Evolutionary conservation across 2,797 vertebrate genomes (phyloP).

Genomic region (Eutrigla gurnardus): DNA sequence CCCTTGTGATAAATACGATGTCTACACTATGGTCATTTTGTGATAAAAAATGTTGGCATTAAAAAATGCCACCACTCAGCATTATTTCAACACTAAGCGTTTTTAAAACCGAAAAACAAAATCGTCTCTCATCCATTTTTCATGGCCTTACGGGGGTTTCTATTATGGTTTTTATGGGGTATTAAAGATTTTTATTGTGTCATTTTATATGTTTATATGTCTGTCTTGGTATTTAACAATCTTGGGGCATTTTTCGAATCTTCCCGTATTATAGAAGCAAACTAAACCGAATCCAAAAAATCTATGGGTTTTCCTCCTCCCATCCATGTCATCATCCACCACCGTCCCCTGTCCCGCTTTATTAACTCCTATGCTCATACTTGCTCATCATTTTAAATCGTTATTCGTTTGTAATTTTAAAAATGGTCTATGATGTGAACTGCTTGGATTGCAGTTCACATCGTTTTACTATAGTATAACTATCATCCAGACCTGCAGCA

Average conservation of each 20-base stretch:
- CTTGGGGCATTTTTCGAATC: neutral
- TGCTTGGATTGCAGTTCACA: constrained; percentile 5
- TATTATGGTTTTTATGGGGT: neutral
- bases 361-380: constrained; percentile 13
- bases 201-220: neutral
- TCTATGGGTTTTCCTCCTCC: neutral
- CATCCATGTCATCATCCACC: neutral
- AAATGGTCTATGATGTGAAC: constrained; percentile 1
- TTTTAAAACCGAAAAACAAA: neutral
- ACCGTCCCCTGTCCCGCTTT: neutral
- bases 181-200: constrained; percentile 14
- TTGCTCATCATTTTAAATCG: constrained; percentile 7
- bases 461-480: neutral
- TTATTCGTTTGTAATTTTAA: constrained; percentile 33
- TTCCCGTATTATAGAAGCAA: neutral
- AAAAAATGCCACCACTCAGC: neutral
- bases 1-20: neutral
- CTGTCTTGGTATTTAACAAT: neutral
- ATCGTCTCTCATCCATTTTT: neutral
- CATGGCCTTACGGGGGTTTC: neutral
- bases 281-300: neutral
- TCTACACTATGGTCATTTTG: neutral
- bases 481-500: constrained; percentile 19
- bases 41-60: neutral
- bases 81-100: neutral